Evolutionary conservation across 2,888 invertebrate species (phyloP).

Genomic region (Cancer borealis): DNA sequence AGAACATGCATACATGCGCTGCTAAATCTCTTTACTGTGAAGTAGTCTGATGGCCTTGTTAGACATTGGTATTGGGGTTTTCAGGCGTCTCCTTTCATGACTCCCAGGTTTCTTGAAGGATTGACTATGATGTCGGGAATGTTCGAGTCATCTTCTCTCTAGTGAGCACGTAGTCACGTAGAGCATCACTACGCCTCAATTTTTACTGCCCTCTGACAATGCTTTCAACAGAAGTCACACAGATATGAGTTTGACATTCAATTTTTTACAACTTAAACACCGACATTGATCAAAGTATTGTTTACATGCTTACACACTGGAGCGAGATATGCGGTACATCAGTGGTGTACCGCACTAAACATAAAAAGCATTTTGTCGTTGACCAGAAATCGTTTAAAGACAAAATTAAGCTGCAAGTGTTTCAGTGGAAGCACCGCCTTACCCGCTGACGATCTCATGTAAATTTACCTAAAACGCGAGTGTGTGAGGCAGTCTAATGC

Average conservation of each 20-base stretch:
- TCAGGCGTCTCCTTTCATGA: not conserved
- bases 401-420: not conserved
- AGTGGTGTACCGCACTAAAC: not conserved
- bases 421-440: not conserved
- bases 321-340: not conserved
- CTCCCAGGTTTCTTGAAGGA: not conserved
- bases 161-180: constrained; percentile 20
- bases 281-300: not conserved
- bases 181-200: not conserved
- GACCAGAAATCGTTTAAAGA: too few relatives aligned
- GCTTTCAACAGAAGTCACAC: not conserved
- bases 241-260: not conserved
- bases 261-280: not conserved
- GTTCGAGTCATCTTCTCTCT: not conserved
- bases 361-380: not conserved
- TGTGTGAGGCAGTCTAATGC: not conserved
- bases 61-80: not conserved
- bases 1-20: not conserved
- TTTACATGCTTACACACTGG: not conserved
- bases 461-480: not conserved
- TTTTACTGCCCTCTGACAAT: not conserved
- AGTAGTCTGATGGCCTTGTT: not conserved
- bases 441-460: not conserved
- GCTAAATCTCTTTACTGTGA: not conserved
- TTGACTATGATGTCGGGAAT: not conserved